Base-by-base conservation (phyloP, 1,140 invertebrate species). In the Thaumetopoea pityocampa region DNA sequence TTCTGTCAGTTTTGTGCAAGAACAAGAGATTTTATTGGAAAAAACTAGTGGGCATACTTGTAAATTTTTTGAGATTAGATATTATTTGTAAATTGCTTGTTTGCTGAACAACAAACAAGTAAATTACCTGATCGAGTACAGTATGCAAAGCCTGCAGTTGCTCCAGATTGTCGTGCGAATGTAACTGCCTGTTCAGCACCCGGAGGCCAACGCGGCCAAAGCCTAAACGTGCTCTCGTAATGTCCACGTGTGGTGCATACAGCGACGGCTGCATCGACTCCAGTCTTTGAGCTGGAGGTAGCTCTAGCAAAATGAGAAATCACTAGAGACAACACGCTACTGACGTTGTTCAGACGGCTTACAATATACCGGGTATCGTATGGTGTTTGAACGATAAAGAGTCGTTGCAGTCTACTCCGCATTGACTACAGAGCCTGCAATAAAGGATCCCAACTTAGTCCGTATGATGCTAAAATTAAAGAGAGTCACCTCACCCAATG, bases 251-350 rank as follows among this genome's bases (percentile, higher is more conserved):
- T 0, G 77, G 77, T 0, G 74, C 74, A 41, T 63, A 84, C 0
- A 74, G 44, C 0, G 74, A 80, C 2, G 80, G 80, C 29, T 79
- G 77, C 69, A 73, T 73, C 0, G 79, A 80, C 10, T 55, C 59
- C 23, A 81, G 22, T 8, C 68, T 45, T 37, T 67, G 67, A 0
- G 67, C 58, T 29, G 70, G 33, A 30, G 72, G 77, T 0, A 15
- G 29, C 14, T 71, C 77, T 81, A 16, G 30, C 7, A 44, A 40
- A 12, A 32, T 7, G 14, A 6, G 23, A 27, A 18, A 18, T 18
- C 8, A 32, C 8, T 4, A 8, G 23, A 8, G 3, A 8, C 5
- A 4, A 24, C 3, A 7, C 3, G 4, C 29, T 17, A 7, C 35
- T 28, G 27, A 38, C 24, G n/a, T n/a, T n/a, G n/a, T n/a, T n/a